A percentile compares a stretch with the other conserved stretches of the same genome.
These are phyloP conservation scores for Ladona fulva DNA, from an alignment of 1,140 invertebrate genomes.

Conservation along the genomic window DNA sequence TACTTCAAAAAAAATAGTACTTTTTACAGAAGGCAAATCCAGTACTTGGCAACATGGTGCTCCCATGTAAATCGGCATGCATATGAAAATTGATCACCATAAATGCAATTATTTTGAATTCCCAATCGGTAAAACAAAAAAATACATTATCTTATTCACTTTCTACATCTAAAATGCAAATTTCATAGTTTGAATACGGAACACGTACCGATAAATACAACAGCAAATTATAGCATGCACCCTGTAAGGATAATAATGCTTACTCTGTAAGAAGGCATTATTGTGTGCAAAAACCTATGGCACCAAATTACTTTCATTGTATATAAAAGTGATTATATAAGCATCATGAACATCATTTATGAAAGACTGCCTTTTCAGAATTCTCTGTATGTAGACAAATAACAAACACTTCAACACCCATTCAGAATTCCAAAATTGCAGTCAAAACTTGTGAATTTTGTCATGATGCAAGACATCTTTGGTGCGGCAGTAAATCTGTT, in stretches of 20 bases:
- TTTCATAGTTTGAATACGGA: neutral
- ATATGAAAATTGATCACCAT: neutral
- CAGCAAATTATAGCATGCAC: neutral
- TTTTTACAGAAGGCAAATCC: neutral
- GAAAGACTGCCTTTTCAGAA: too few species aligned
- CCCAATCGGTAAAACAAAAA: neutral
- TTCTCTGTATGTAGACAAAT: too few species aligned
- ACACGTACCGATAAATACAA: slow-evolving; percentile 7
- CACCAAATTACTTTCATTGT: neutral
- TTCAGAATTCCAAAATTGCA: too few species aligned
- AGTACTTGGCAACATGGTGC: neutral
- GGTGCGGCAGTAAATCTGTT: neutral
- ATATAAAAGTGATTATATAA: neutral
- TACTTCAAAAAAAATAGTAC: neutral
- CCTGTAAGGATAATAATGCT: slow-evolving; percentile 3
- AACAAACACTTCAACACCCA: too few species aligned
- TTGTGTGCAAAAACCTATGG: neutral
- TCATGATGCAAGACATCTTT: slow-evolving; percentile 9
- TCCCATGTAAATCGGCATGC: neutral
- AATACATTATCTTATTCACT: neutral
- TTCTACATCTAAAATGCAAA: neutral
- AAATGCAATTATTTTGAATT: neutral
- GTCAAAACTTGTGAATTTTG: neutral
- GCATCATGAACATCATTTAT: neutral
- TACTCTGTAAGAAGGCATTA: neutral